Percentiles rank a stretch among this genome's conserved stretches.
Conservation (phyloP, 2,888 invertebrate genomes). For the Cremastinae sp. region DNA sequence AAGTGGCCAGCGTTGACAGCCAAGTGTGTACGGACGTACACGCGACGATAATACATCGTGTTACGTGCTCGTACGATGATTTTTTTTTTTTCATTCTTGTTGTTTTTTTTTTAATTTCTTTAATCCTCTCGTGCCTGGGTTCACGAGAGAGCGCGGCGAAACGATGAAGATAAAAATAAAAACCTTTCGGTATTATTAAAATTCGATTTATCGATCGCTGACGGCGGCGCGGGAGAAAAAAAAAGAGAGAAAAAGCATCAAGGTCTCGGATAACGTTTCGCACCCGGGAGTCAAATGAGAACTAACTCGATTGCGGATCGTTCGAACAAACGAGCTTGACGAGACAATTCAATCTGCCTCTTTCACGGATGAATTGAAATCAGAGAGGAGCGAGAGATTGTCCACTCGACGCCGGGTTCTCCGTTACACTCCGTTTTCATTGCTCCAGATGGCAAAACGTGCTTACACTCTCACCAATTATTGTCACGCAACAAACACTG, state of each 20-base stretch:
- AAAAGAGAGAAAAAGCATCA: constrained; percentile 4
- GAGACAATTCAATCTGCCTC: constrained; percentile 55
- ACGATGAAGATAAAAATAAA: not conserved
- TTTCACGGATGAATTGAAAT: constrained; percentile 5
- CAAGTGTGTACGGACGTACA: constrained; percentile 19
- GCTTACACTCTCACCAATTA: no score
- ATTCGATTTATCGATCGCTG: constrained; percentile 32
- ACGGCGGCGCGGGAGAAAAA: not conserved
- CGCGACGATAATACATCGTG: constrained; percentile 9
- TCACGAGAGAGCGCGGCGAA: not conserved
- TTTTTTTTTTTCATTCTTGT: not conserved
- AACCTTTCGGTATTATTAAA: constrained; percentile 2
- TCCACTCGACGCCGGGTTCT: not conserved
- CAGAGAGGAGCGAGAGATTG: not conserved
- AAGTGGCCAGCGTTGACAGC: constrained; percentile 47
- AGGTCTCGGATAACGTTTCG: constrained; percentile 22
- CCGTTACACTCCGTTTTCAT: not conserved
- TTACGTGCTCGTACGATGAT: constrained; percentile 13
- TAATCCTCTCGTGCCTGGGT: not conserved
- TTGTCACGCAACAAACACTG: no score
- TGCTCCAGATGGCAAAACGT: not conserved
- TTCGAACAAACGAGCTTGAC: constrained; percentile 50
- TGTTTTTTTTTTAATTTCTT: no score
- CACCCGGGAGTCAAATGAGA: constrained; percentile 11
- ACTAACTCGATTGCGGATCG: constrained; percentile 60